Conservation (phyloP, 2,113 vertebrate genomes). For the Podarcis cretensis region DNA sequence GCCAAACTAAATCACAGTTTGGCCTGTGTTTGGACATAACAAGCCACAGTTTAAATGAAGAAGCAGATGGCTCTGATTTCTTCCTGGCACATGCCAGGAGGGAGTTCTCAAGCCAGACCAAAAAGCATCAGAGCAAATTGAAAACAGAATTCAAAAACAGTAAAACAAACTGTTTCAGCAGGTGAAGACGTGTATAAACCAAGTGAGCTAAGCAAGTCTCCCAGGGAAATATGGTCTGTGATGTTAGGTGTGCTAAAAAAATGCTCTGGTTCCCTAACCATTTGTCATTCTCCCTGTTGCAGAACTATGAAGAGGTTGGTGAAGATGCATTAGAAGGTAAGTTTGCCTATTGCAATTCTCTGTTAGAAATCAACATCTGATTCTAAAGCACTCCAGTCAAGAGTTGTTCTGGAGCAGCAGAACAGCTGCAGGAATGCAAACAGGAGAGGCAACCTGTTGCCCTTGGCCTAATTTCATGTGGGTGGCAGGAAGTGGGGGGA, state of each 20-base stretch:
- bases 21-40: background rate
- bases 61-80: background rate
- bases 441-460: background rate
- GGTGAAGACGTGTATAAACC: background rate
- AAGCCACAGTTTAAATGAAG: background rate
- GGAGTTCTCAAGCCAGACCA: background rate
- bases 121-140: background rate
- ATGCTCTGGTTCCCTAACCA: constrained; percentile 40
- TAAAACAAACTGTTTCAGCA: background rate
- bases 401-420: background rate
- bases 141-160: background rate
- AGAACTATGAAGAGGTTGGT: constrained; percentile 84
- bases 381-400: background rate
- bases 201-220: no score
- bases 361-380: background rate
- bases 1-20: background rate
- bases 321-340: constrained; percentile 91
- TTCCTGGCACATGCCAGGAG: background rate
- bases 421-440: background rate
- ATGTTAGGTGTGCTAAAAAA: constrained; percentile 9
- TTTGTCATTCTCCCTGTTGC: constrained; percentile 38
- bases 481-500: no score
- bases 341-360: background rate
- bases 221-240: no score
- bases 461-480: no score